phyloP scores from a whole-genome alignment of 2,113 vertebrate genomes.

The Phycodurus eques region DNA sequence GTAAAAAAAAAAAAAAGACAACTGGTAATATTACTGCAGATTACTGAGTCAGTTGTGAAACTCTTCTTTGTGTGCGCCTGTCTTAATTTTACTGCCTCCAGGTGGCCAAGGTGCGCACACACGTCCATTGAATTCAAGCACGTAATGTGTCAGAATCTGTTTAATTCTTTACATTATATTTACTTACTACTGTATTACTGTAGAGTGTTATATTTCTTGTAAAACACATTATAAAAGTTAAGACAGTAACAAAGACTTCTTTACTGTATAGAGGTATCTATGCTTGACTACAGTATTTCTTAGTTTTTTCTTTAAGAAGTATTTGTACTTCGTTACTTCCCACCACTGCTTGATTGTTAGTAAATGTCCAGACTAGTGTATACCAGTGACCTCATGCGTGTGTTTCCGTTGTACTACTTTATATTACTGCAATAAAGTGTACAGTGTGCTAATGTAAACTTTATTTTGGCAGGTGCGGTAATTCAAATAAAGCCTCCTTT shows the following conservation, averaged over 20 bases:
- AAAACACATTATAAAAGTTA: not conserved
- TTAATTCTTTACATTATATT: too few relatives aligned
- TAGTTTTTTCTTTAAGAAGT: too few relatives aligned
- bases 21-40: too few relatives aligned
- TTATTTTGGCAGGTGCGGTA: not conserved
- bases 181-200: too few relatives aligned
- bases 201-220: too few relatives aligned
- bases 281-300: not conserved
- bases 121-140: not conserved
- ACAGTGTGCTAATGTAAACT: not conserved
- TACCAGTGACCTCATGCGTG: not conserved
- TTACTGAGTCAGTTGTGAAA: too few relatives aligned
- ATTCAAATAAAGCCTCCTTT: not conserved
- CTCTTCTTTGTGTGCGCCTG: not conserved
- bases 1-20: too few relatives aligned
- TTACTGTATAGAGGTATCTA: too few relatives aligned
- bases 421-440: not conserved
- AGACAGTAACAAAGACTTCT: not conserved
- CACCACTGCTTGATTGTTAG: not conserved
- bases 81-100: not conserved
- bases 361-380: not conserved
- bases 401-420: not conserved
- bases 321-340: not conserved
- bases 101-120: not conserved
- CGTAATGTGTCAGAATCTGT: too few relatives aligned